Conservation (phyloP, 2,113 vertebrate genomes). For the Uropsilus gracilis region DNA sequence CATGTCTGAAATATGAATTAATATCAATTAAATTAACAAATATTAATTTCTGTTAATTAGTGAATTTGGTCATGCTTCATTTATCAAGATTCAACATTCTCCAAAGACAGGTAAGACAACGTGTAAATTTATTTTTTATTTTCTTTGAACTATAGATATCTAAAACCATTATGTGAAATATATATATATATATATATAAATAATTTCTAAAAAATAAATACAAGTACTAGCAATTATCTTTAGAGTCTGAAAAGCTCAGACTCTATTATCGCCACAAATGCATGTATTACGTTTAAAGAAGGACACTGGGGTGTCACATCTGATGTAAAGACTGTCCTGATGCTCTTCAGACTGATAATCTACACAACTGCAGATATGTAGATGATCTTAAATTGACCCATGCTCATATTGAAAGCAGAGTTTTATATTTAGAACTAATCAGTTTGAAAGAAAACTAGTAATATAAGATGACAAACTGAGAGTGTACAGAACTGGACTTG, state of each 20-base stretch:
- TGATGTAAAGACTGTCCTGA: constrained; percentile 15
- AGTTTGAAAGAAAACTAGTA: not conserved
- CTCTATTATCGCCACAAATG: not conserved
- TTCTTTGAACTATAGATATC: not conserved
- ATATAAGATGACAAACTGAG: too few relatives aligned
- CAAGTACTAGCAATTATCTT: not conserved
- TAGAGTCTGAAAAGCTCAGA: not conserved
- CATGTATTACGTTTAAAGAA: not conserved
- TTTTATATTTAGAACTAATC: not conserved
- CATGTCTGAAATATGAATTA: not conserved
- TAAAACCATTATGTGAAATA: too few relatives aligned
- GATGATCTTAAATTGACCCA: not conserved
- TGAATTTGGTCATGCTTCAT: not conserved
- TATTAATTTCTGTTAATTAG: not conserved
- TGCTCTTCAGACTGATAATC: not conserved
- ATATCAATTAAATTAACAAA: not conserved
- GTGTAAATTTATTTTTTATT: not conserved
- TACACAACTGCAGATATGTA: not conserved
- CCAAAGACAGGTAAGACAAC: not conserved
- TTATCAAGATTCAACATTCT: not conserved
- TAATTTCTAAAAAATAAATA: too few relatives aligned
- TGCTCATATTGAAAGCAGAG: not conserved
- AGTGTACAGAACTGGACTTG: not conserved
- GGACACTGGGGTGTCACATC: not conserved
- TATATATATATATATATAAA: too few relatives aligned